Conservation (phyloP, 2,113 vertebrate species). For the Ptilonorhynchus violaceus region DNA sequence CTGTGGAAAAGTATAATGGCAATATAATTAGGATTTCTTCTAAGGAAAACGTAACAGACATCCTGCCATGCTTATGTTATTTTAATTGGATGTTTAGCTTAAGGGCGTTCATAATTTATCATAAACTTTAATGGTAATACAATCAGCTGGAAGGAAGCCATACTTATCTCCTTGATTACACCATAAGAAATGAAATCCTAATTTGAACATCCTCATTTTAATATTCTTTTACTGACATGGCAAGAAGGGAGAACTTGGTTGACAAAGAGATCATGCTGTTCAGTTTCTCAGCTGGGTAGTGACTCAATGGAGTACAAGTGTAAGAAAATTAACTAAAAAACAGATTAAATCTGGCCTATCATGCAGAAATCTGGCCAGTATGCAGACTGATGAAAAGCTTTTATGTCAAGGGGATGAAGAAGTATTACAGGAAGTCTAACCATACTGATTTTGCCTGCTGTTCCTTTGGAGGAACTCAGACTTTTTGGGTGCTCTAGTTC, state of each 20-base stretch:
- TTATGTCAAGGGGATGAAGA: background rate
- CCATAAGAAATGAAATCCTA: conserved; percentile 30
- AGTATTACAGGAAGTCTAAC: background rate
- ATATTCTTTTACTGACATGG: background rate
- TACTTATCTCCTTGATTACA: conserved; percentile 62
- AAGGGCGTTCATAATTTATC: conserved; percentile 65
- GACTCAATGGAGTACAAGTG: background rate
- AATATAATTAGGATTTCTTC: conserved; percentile 52
- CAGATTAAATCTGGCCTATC: background rate
- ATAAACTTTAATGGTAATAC: conserved; percentile 73
- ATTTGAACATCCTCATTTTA: conserved; percentile 18
- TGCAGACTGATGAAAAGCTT: background rate
- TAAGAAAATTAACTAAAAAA: background rate
- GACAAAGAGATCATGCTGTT: background rate
- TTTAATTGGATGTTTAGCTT: conserved; percentile 73
- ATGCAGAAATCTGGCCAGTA: background rate
- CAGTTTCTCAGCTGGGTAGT: background rate
- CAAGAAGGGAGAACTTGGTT: background rate
- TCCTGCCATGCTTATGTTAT: conserved; percentile 62
- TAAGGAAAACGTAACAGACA: conserved; percentile 63
- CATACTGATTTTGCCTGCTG: background rate
- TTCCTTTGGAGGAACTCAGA: background rate
- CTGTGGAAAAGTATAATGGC: conserved; percentile 33
- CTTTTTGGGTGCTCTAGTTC: background rate
- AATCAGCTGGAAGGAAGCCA: conserved; percentile 62